A percentile compares a stretch with the other conserved stretches of the same genome.
Conservation (phyloP, 2,888 invertebrate species). For the Lordiphosa fenestrarum region DNA sequence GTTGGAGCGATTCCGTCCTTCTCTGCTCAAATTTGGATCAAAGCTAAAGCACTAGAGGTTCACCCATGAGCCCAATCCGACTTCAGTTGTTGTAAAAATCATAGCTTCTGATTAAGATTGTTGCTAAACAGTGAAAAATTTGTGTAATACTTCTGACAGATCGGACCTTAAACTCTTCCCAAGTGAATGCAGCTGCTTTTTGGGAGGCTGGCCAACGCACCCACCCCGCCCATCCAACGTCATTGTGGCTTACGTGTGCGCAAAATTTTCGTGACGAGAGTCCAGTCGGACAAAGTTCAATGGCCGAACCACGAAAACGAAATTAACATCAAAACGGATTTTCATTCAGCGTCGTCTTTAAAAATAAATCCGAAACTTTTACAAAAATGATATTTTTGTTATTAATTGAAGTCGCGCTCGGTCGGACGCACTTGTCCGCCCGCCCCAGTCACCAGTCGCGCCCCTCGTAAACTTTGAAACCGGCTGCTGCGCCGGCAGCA, state of each 20-base stretch:
- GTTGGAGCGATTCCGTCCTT: too few species aligned
- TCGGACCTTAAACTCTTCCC: too few species aligned
- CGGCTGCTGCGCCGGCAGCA: slow-evolving; percentile 65
- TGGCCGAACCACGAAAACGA: slow-evolving; percentile 46
- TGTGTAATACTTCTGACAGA: too few species aligned
- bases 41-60: too few species aligned
- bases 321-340: slow-evolving; percentile 52
- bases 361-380: slow-evolving; percentile 71
- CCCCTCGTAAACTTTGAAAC: slow-evolving; percentile 53
- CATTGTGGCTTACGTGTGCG: slow-evolving; percentile 51
- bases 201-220: not conserved
- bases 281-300: slow-evolving; percentile 74
- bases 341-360: slow-evolving; percentile 57
- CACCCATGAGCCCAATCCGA: too few species aligned
- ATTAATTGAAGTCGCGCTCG: slow-evolving; percentile 38
- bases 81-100: too few species aligned
- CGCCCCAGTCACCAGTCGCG: slow-evolving; percentile 31
- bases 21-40: too few species aligned
- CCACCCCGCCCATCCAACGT: slow-evolving; percentile 30
- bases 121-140: too few species aligned
- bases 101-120: too few species aligned
- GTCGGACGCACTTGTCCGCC: slow-evolving; percentile 20
- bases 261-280: slow-evolving; percentile 69
- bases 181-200: too few species aligned
- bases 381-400: slow-evolving; percentile 58